Conservation (phyloP, 1,140 invertebrate species). For the Ceratitis capitata region DNA sequence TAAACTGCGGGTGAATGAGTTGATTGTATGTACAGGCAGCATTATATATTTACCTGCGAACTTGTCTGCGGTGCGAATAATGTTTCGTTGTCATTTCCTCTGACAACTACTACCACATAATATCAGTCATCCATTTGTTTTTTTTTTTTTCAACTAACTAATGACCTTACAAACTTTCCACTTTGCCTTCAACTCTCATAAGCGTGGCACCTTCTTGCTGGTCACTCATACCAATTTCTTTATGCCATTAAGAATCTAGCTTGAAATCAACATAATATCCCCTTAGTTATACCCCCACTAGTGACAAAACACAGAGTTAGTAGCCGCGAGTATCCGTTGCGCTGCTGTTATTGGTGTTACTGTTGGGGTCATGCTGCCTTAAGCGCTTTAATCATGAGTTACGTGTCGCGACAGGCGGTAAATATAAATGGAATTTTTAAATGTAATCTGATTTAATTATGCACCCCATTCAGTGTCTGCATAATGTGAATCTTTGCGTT, state of each 20-base stretch:
- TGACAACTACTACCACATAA: not conserved
- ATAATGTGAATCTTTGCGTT: not conserved
- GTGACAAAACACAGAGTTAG: not conserved
- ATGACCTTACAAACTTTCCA: not conserved
- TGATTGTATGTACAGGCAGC: not conserved
- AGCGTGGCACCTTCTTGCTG: not conserved
- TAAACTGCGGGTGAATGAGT: slow-evolving; percentile 34
- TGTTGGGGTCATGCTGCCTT: slow-evolving; percentile 51
- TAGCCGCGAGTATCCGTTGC: too few species aligned
- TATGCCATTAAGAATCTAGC: not conserved
- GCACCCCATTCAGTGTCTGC: not conserved
- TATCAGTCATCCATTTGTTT: not conserved
- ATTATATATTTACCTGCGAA: not conserved
- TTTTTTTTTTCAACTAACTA: not conserved
- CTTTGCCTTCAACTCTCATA: not conserved
- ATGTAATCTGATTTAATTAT: slow-evolving; percentile 65
- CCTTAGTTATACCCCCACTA: not conserved
- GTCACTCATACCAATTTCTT: not conserved
- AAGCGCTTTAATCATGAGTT: slow-evolving; percentile 64
- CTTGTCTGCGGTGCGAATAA: not conserved
- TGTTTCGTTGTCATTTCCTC: not conserved
- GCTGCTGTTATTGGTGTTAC: too few species aligned
- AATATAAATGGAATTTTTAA: slow-evolving; percentile 66
- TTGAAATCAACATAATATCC: not conserved
- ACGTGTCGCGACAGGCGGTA: slow-evolving; percentile 56